These are phyloP conservation scores for Andrena praecox DNA, from an alignment of 2,888 invertebrate species.

Conservation along the genomic window DNA sequence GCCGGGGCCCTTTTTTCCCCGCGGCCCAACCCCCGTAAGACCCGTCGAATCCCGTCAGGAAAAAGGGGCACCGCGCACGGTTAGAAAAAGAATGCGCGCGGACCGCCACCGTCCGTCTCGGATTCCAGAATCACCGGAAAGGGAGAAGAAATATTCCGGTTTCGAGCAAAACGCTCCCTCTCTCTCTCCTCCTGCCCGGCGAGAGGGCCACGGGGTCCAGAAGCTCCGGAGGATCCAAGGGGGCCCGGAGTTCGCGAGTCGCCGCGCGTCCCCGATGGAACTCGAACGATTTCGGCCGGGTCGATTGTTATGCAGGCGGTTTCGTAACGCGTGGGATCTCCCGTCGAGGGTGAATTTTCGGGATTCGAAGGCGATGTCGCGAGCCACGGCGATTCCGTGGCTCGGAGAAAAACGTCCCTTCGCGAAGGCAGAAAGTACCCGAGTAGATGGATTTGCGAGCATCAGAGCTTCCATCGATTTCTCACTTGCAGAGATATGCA, in stretches of 20 bases:
- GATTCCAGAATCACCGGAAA: constrained; percentile 70
- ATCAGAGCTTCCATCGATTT: too few species aligned
- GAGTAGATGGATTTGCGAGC: too few species aligned
- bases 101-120: constrained; percentile 39
- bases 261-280: constrained; percentile 18
- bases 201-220: not conserved
- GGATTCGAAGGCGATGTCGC: not conserved
- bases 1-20: constrained; percentile 71
- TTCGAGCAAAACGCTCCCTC: constrained; percentile 41
- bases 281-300: constrained; percentile 29
- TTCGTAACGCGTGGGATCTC: constrained; percentile 40
- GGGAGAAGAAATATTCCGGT: constrained; percentile 63
- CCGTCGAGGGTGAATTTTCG: constrained; percentile 1
- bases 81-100: constrained; percentile 48
- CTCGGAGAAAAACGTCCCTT: too few species aligned
- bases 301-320: constrained; percentile 32
- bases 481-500: too few species aligned
- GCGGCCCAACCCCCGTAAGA: constrained; percentile 58
- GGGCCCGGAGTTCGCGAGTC: constrained; percentile 24
- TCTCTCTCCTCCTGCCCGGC: not conserved
- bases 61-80: constrained; percentile 48
- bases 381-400: not conserved
- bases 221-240: not conserved
- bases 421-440: too few species aligned
- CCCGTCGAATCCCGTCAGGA: constrained; percentile 68